Evolutionary conservation across 2,888 invertebrate genomes (phyloP).

Genomic region (Dendrolimus houi): DNA sequence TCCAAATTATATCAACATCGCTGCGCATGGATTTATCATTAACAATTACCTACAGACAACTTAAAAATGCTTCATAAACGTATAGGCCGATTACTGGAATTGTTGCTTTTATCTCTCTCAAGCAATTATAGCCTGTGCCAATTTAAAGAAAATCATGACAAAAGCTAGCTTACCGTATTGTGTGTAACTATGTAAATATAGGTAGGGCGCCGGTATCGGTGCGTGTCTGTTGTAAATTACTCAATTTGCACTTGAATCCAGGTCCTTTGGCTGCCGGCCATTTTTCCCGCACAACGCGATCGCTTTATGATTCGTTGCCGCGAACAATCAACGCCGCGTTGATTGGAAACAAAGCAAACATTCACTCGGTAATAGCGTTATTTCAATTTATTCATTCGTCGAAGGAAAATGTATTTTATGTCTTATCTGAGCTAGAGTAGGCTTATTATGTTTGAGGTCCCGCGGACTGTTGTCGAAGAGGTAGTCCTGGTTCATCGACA

Average conservation of each 20-base stretch:
- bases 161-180: constrained; percentile 1
- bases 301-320: constrained; percentile 18
- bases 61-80: too few species aligned
- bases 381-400: neutral
- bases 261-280: constrained; percentile 67
- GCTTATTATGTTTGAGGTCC: too few species aligned
- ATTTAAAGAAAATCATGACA: too few species aligned
- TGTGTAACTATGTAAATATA: neutral
- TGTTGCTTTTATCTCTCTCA: too few species aligned
- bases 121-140: too few species aligned
- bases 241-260: constrained; percentile 74
- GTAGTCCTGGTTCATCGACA: too few species aligned
- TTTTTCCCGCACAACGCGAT: constrained; percentile 46
- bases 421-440: too few species aligned
- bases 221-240: constrained; percentile 46
- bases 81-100: too few species aligned
- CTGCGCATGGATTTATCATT: too few species aligned
- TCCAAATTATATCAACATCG: too few species aligned
- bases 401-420: neutral
- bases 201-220: constrained; percentile 15
- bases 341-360: constrained; percentile 21
- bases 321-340: constrained; percentile 12
- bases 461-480: too few species aligned
- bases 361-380: neutral
- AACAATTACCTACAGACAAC: too few species aligned